phyloP scores from a whole-genome alignment of 2,888 invertebrate species.

The Drosophila nr. perissopoda region DNA sequence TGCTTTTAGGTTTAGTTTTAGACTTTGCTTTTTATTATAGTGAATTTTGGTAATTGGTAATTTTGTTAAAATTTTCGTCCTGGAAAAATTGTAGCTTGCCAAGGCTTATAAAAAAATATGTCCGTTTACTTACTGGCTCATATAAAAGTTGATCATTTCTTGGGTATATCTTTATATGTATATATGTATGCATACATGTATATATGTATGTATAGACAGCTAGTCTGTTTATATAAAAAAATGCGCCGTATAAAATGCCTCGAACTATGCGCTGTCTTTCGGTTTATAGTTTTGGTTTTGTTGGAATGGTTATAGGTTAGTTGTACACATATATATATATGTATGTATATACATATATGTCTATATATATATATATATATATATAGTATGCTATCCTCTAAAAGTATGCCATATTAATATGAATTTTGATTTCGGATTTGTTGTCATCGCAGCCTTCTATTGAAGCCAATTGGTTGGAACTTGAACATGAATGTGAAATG shows the following conservation, averaged over 20 bases:
- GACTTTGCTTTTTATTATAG: slow-evolving; percentile 32
- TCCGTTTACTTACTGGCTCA: slow-evolving; percentile 76
- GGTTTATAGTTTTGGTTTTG: slow-evolving; percentile 43
- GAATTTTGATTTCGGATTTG: slow-evolving; percentile 75
- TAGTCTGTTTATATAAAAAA: slow-evolving; percentile 71
- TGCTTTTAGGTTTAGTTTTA: slow-evolving; percentile 26
- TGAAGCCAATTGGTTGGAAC: slow-evolving; percentile 76
- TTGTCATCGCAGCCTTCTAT: slow-evolving; percentile 77
- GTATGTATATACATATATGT: slow-evolving; percentile 17
- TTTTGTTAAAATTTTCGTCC: slow-evolving; percentile 73
- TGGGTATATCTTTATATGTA: slow-evolving; percentile 50
- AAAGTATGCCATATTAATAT: slow-evolving; percentile 70
- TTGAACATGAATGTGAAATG: slow-evolving; percentile 35
- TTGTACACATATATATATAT: slow-evolving; percentile 39
- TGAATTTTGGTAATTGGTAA: slow-evolving; percentile 58
- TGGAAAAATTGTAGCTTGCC: slow-evolving; percentile 73
- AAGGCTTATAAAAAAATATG: slow-evolving; percentile 78
- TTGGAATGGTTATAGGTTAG: slow-evolving; percentile 60
- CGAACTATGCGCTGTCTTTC: slow-evolving; percentile 57
- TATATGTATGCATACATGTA: slow-evolving; percentile 21
- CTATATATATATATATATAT: slow-evolving; percentile 23
- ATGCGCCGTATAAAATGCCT: slow-evolving; percentile 78
- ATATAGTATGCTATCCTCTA: slow-evolving; percentile 47
- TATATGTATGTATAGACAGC: slow-evolving; percentile 58
- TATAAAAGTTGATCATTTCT: slow-evolving; percentile 68